These are phyloP conservation scores for Pantala flavescens DNA, from an alignment of 1,140 invertebrate species.

Conservation along the genomic window DNA sequence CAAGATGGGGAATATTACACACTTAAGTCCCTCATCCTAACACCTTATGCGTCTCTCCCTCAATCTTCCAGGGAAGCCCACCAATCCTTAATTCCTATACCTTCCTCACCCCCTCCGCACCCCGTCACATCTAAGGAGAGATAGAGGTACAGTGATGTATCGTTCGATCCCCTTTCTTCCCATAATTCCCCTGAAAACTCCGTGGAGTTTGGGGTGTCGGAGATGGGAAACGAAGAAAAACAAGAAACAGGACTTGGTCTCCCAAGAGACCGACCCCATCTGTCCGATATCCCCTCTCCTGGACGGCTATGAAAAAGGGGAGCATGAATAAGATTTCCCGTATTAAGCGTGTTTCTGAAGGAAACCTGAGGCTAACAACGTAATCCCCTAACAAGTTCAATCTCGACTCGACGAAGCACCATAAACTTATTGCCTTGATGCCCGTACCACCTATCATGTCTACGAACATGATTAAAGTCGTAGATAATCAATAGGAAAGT, in stretches of 20 bases:
- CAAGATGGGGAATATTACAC: not conserved
- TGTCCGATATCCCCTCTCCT: not conserved
- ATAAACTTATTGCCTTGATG: too few species aligned
- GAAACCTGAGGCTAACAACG: not conserved
- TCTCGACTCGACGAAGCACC: too few species aligned
- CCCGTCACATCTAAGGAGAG: too few species aligned
- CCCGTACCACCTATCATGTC: too few species aligned
- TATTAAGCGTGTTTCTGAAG: not conserved
- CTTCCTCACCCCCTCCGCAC: too few species aligned
- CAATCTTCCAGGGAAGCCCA: too few species aligned
- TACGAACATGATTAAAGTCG: too few species aligned
- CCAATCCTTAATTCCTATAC: too few species aligned
- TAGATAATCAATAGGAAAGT: too few species aligned
- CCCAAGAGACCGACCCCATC: constrained; percentile 1
- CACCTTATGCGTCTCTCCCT: too few species aligned
- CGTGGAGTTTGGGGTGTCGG: not conserved
- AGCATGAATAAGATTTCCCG: not conserved
- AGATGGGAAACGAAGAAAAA: not conserved
- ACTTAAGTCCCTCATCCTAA: not conserved
- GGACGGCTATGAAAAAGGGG: not conserved
- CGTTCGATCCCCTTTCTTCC: too few species aligned
- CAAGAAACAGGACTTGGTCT: not conserved
- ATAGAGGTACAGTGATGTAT: too few species aligned
- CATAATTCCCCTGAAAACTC: not conserved
- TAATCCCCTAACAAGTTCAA: not conserved